Evolutionary conservation across 2,113 vertebrate species (phyloP).

Genomic region (Catharus minimus): DNA sequence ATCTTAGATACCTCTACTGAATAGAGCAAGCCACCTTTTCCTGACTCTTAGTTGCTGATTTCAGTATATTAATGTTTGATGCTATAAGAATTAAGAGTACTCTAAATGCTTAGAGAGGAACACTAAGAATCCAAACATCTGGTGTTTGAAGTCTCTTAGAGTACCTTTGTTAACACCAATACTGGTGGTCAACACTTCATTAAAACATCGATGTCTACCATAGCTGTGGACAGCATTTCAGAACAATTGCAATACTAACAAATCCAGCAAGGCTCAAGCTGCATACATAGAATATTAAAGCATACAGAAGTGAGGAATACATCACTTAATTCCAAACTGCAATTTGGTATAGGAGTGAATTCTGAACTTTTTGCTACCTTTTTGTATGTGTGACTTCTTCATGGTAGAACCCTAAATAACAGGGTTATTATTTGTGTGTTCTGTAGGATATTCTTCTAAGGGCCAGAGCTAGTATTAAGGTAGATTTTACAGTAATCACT

Average conservation of each 20-base stretch:
- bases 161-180: background rate
- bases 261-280: background rate
- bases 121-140: background rate
- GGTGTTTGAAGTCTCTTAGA: background rate
- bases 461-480: background rate
- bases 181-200: background rate
- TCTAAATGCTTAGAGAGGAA: background rate
- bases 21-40: background rate
- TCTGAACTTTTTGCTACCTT: background rate
- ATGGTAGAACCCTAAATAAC: background rate
- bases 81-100: background rate
- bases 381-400: background rate
- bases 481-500: background rate
- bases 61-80: background rate
- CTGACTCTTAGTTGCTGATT: background rate
- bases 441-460: background rate
- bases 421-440: background rate
- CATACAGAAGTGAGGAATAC: fast-evolving
- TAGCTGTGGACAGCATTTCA: background rate
- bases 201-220: background rate
- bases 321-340: background rate
- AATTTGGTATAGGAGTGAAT: background rate
- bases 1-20: background rate
- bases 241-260: background rate
- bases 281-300: background rate